phyloP scores from a whole-genome alignment of 2,113 vertebrate genomes.

The Oryzias woworae region DNA sequence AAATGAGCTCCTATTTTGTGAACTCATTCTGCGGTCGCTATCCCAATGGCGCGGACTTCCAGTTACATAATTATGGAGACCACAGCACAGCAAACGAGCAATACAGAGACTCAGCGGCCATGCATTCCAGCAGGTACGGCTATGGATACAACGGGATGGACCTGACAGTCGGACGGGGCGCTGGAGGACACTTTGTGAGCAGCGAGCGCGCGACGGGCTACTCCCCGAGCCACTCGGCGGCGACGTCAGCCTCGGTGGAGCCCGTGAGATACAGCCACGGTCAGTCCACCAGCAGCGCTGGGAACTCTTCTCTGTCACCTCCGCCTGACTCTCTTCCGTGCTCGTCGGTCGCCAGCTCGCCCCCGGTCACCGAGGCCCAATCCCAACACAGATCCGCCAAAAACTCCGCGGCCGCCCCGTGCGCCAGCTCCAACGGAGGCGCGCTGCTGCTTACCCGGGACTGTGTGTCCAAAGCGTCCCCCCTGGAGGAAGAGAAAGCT shows the following conservation, averaged over 20 bases:
- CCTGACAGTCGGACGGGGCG: conserved; percentile 91
- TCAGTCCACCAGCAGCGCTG: conserved; percentile 82
- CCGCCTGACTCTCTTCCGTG: conserved; percentile 92
- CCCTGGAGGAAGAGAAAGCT: conserved; percentile 89
- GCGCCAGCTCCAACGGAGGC: conserved; percentile 81
- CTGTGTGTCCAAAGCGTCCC: conserved; percentile 88
- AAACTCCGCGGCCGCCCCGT: conserved; percentile 88
- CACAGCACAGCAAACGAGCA: conserved; percentile 93
- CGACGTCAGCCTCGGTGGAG: conserved; percentile 86
- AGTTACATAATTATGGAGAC: conserved; percentile 99
- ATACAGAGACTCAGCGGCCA: conserved; percentile 94
- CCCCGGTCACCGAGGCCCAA: conserved; percentile 84
- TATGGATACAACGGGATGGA: conserved; percentile 99
- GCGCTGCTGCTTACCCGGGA: conserved; percentile 88
- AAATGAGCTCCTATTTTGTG: conserved; percentile 99
- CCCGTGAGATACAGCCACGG: conserved; percentile 93
- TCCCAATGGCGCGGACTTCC: conserved; percentile 99
- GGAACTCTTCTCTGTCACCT: conserved; percentile 86
- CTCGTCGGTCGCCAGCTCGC: conserved; percentile 84
- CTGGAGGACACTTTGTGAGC: conserved; percentile 91
- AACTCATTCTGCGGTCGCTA: conserved; percentile 99
- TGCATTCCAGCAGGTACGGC: conserved; percentile 98
- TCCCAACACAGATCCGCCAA: conserved; percentile 87
- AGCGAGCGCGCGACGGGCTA: conserved; percentile 89
- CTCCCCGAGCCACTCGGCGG: conserved; percentile 81